phyloP scores from a whole-genome alignment of 2,888 invertebrate species.

The Molanna angustata region DNA sequence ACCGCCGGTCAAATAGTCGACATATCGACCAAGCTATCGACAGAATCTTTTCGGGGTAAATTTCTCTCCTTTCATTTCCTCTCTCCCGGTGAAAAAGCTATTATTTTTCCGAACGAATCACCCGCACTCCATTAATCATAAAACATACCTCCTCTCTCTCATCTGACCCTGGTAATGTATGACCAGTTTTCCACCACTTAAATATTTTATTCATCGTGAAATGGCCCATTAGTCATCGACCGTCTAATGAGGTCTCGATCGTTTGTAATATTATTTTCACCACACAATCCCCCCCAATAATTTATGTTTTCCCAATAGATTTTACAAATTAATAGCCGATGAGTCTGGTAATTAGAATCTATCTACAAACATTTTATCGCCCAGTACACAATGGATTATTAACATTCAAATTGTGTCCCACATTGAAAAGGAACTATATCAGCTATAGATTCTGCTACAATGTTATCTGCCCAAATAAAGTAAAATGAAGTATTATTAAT shows the following conservation, averaged over 20 bases:
- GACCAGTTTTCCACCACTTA: conserved; percentile 33
- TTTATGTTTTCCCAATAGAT: conserved; percentile 13
- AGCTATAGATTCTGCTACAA: too few relatives aligned
- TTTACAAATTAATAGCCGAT: neutral
- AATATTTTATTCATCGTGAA: conserved; percentile 32
- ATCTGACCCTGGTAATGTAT: conserved; percentile 23
- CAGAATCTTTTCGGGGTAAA: conserved; percentile 13
- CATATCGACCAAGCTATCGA: conserved; percentile 16
- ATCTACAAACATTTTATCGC: neutral
- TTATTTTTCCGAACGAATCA: conserved; percentile 31
- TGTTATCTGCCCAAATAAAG: too few relatives aligned
- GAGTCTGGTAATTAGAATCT: neutral
- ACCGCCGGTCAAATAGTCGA: conserved; percentile 14
- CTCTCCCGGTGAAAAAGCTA: conserved; percentile 25
- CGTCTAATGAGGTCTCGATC: conserved; percentile 28
- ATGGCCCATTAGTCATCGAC: conserved; percentile 30
- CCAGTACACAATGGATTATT: too few relatives aligned
- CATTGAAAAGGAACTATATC: too few relatives aligned
- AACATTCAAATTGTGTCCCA: too few relatives aligned
- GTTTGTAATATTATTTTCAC: conserved; percentile 22
- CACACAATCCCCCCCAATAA: conserved; percentile 9
- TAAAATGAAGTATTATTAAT: too few relatives aligned
- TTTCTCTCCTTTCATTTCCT: conserved; percentile 20
- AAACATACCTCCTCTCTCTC: conserved; percentile 8
- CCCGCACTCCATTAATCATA: conserved; percentile 31